Evolutionary conservation across 2,113 vertebrate genomes (phyloP).

Genomic region (Cariama cristata): DNA sequence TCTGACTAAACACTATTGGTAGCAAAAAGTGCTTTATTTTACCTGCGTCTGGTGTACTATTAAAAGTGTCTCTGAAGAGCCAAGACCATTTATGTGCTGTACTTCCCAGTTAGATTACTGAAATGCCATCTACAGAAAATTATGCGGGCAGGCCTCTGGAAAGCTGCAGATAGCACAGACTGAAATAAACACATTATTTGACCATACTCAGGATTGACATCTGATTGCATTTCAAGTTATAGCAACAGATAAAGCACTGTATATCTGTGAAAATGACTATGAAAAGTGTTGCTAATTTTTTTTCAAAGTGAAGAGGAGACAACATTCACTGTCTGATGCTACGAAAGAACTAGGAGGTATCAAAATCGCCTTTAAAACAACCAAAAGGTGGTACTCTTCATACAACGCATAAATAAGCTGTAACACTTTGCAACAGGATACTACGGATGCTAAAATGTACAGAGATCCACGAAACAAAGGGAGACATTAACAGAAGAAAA

Average conservation of each 20-base stretch:
- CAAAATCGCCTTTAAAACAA: not conserved
- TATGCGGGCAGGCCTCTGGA: not conserved
- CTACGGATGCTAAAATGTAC: not conserved
- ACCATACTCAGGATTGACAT: not conserved
- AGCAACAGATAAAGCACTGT: not conserved
- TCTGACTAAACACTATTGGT: not conserved
- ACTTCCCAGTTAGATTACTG: not conserved
- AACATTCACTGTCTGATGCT: not conserved
- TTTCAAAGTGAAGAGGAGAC: not conserved
- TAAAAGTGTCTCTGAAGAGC: not conserved
- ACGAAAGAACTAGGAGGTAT: not conserved
- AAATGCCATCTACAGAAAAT: not conserved
- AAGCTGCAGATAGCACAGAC: not conserved
- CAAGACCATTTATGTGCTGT: not conserved
- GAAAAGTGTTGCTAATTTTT: not conserved
- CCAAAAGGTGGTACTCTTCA: not conserved
- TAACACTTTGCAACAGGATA: not conserved
- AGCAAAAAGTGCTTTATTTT: not conserved
- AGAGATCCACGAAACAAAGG: not conserved
- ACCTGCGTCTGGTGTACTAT: not conserved
- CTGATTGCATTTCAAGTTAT: not conserved
- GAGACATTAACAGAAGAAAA: not conserved
- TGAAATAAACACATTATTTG: not conserved
- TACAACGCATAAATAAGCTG: not conserved
- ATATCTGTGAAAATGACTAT: not conserved